Conservation (phyloP, 2,797 vertebrate species). For the Chaetophractus vellerosus region DNA sequence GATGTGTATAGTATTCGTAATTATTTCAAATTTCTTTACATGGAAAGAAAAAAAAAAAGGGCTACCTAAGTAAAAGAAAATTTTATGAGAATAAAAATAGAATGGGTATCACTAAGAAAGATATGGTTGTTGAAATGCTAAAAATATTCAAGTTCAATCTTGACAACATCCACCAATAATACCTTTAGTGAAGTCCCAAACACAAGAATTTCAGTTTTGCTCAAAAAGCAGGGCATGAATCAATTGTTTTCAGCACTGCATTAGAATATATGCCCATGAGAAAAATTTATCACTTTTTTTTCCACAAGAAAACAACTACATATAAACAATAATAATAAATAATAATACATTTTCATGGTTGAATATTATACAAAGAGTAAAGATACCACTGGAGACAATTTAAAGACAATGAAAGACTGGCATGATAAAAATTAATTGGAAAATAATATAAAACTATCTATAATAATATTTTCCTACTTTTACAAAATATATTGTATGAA, state of each 20-base stretch:
- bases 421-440: background rate
- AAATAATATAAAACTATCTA: constrained; percentile 9
- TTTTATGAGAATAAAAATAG: background rate
- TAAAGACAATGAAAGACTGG: background rate
- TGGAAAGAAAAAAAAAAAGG: background rate
- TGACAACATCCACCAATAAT: background rate
- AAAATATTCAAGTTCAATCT: constrained; percentile 33
- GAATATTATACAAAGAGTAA: constrained; percentile 5
- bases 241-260: background rate
- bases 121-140: constrained; percentile 7
- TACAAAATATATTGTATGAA: background rate
- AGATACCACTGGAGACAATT: background rate
- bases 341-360: constrained; percentile 1
- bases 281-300: background rate
- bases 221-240: constrained; percentile 20
- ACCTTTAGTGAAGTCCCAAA: constrained; percentile 50
- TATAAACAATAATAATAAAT: background rate
- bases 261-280: background rate
- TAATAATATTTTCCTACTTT: background rate
- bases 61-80: background rate
- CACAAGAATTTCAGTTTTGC: constrained; percentile 7
- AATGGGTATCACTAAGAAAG: background rate
- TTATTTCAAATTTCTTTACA: constrained; percentile 14
- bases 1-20: background rate
- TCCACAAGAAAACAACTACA: constrained; percentile 29